Evolutionary conservation across 2,888 invertebrate species (phyloP).

Genomic region (Cheiracanthium punctorium): DNA sequence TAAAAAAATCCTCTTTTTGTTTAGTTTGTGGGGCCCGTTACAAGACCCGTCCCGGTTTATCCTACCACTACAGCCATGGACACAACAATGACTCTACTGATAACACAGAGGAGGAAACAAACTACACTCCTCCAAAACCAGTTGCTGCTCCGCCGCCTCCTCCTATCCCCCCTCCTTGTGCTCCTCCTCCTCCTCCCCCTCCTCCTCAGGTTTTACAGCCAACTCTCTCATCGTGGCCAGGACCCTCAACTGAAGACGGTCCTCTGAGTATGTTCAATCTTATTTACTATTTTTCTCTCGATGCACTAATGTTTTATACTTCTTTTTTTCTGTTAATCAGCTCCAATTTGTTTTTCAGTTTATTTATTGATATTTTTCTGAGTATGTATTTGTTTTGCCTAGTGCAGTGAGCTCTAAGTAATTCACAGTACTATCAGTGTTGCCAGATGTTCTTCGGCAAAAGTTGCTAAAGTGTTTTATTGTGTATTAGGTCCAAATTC

Average conservation of each 20-base stretch:
- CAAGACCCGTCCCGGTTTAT: constrained; percentile 96
- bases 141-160: constrained; percentile 45
- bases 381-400: no score
- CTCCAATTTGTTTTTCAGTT: not conserved
- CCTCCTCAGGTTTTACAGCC: constrained; percentile 57
- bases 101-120: constrained; percentile 70
- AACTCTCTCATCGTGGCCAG: constrained; percentile 65
- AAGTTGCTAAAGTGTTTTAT: no score
- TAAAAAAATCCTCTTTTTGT: no score
- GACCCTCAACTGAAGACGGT: constrained; percentile 61
- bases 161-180: constrained; percentile 76
- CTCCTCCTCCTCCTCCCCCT: constrained; percentile 20
- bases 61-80: constrained; percentile 94
- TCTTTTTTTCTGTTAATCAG: no score
- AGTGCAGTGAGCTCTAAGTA: no score
- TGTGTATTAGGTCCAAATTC: no score
- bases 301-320: not conserved
- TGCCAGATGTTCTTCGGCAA: no score
- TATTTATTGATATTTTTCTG: not conserved
- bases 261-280: constrained; percentile 55
- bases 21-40: constrained; percentile 95
- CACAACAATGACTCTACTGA: constrained; percentile 72
- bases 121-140: constrained; percentile 68
- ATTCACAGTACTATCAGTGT: no score
- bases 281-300: not conserved